These are phyloP conservation scores for Upupa epops DNA, from an alignment of 2,113 vertebrate species.

Conservation along the genomic window DNA sequence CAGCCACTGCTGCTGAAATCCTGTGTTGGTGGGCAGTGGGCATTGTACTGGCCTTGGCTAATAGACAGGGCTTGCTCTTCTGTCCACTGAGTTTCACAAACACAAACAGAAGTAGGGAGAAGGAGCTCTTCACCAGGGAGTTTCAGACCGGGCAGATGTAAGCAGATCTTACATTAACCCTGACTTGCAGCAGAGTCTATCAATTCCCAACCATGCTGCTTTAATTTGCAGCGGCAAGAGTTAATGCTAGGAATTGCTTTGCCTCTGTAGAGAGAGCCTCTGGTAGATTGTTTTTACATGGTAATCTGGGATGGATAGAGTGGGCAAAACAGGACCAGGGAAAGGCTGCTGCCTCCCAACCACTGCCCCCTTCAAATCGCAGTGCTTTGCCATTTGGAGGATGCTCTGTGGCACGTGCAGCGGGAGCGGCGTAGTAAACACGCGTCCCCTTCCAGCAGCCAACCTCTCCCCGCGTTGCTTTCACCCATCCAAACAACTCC, in stretches of 20 bases:
- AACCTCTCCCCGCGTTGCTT: constrained; percentile 46
- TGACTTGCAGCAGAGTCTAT: not conserved
- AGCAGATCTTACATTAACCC: constrained; percentile 17
- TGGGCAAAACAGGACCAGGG: constrained; percentile 58
- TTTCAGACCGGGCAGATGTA: constrained; percentile 8
- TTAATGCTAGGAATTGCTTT: constrained; percentile 59
- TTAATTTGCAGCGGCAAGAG: constrained; percentile 54
- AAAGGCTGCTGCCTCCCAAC: constrained; percentile 52
- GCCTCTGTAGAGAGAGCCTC: constrained; percentile 27
- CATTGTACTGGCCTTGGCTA: not conserved
- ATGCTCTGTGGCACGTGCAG: constrained; percentile 25
- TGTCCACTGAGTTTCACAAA: not conserved
- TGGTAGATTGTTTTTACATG: constrained; percentile 52
- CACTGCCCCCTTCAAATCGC: constrained; percentile 41
- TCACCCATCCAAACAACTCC: constrained; percentile 31
- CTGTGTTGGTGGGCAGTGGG: not conserved
- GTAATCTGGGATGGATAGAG: constrained; percentile 62
- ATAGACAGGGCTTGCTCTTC: not conserved
- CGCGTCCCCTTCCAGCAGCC: constrained; percentile 42
- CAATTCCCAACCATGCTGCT: constrained; percentile 19
- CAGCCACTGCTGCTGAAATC: not conserved
- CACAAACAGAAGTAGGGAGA: not conserved
- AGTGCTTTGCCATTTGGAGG: constrained; percentile 58
- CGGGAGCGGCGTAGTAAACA: constrained; percentile 5
- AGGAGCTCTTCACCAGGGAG: not conserved